phyloP scores from a whole-genome alignment of 2,888 invertebrate species.

The Pristionchus fissidentatus region DNA sequence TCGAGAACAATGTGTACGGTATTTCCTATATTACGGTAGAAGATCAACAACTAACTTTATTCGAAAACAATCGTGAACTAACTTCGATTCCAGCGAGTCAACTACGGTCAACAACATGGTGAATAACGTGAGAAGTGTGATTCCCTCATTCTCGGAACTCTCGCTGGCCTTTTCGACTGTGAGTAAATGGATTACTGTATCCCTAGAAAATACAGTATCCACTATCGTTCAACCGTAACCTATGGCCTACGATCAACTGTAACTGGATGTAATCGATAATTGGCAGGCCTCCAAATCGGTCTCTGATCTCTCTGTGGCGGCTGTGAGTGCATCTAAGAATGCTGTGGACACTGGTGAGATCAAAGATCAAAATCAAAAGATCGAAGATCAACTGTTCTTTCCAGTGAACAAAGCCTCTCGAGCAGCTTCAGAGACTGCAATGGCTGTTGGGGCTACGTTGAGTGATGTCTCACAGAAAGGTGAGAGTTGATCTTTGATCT shows the following conservation, averaged over 20 bases:
- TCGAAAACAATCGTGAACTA: too few species aligned
- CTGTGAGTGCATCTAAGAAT: background rate
- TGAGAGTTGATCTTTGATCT: background rate
- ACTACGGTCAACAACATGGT: background rate
- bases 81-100: background rate
- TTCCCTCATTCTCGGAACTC: slow-evolving; percentile 9
- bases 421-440: background rate
- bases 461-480: slow-evolving; percentile 11
- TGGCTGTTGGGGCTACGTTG: background rate
- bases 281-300: background rate
- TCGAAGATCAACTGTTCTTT: background rate
- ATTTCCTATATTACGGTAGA: background rate
- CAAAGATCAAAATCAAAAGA: background rate
- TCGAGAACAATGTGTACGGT: slow-evolving; percentile 25
- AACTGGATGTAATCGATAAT: background rate
- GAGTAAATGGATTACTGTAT: too few species aligned
- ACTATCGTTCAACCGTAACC: too few species aligned
- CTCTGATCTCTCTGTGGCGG: background rate
- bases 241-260: background rate
- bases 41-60: background rate
- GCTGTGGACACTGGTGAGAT: background rate
- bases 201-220: too few species aligned
- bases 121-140: background rate
- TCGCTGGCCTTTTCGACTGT: background rate
- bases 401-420: background rate